Percentiles rank a stretch among this genome's conserved stretches.
Conservation (phyloP, 2,888 invertebrate species). For the Mythimna ferrago region DNA sequence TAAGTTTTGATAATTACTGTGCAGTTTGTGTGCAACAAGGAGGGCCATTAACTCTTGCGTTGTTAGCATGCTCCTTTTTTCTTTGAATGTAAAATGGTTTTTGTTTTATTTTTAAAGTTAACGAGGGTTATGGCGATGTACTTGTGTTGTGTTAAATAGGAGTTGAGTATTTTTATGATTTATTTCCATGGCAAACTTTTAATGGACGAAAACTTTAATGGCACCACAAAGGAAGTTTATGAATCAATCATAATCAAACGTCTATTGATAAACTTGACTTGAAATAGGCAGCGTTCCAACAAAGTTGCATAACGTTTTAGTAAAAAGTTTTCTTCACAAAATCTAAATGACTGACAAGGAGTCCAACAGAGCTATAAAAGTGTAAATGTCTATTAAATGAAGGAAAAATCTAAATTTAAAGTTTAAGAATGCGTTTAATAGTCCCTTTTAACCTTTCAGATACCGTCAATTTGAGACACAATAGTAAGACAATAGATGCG, state of each 20-base stretch:
- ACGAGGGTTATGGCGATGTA: not conserved
- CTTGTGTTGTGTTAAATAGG: not conserved
- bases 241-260: constrained; percentile 51
- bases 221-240: not conserved
- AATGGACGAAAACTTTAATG: not conserved
- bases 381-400: not conserved
- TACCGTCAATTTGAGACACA: no score
- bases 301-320: constrained; percentile 39
- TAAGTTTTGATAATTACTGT: constrained; percentile 52
- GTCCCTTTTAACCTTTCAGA: no score
- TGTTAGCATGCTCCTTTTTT: constrained; percentile 13
- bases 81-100: constrained; percentile 17
- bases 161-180: not conserved
- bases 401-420: not conserved
- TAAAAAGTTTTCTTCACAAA: constrained; percentile 34
- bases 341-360: not conserved
- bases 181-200: not conserved
- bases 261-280: constrained; percentile 36
- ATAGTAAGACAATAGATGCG: no score
- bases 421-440: no score
- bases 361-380: not conserved
- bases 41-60: constrained; percentile 36
- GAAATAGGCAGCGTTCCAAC: constrained; percentile 40
- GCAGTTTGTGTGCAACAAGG: constrained; percentile 36
- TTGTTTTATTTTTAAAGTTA: constrained; percentile 1